Conservation (phyloP, 2,797 vertebrate genomes). For the Spea hammondii region DNA sequence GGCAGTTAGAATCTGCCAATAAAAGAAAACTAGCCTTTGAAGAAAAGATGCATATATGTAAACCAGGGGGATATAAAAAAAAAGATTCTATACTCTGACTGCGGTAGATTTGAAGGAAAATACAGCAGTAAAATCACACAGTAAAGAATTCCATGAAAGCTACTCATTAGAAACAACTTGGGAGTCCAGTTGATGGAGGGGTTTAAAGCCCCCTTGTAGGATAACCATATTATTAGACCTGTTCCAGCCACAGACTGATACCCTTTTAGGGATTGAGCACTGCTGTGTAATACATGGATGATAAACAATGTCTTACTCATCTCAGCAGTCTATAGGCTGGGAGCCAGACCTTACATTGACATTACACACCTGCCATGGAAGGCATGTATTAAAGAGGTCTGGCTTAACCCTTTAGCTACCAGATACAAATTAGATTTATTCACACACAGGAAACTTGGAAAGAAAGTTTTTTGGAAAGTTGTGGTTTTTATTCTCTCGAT, state of each 20-base stretch:
- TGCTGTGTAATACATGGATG: background rate
- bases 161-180: background rate
- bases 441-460: no score
- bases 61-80: background rate
- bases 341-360: background rate
- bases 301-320: background rate
- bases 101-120: background rate
- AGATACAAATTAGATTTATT: no score
- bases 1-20: background rate
- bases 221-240: background rate
- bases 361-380: background rate
- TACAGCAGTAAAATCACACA: background rate
- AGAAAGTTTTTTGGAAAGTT: no score
- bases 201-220: background rate
- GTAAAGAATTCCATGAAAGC: background rate
- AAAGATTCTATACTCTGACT: background rate
- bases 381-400: background rate
- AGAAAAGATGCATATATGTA: background rate
- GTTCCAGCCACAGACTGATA: background rate
- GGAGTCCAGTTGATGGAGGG: background rate
- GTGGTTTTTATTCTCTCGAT: no score
- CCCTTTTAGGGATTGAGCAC: background rate
- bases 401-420: no score
- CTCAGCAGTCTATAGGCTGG: background rate
- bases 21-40: slow-evolving; percentile 17